These are phyloP conservation scores for Saccostrea glomerata DNA, from an alignment of 1,140 invertebrate species.

Conservation along the genomic window DNA sequence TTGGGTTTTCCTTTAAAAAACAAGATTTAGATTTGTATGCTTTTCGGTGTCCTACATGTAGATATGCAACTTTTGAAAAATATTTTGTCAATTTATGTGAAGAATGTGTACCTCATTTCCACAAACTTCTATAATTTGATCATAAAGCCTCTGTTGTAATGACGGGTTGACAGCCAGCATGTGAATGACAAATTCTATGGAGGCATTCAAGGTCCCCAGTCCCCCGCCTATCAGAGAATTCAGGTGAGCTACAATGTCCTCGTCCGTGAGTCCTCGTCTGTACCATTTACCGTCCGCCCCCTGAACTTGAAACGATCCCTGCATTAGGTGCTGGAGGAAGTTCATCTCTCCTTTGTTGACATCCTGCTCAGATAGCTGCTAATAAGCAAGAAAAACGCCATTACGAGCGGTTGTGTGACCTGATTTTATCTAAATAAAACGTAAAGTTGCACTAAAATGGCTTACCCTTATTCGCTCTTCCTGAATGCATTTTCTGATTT, in stretches of 20 bases:
- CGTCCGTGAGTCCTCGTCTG: slow-evolving; percentile 59
- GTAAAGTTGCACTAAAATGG: too few relatives aligned
- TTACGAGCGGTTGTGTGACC: too few relatives aligned
- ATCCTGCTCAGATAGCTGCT: background rate
- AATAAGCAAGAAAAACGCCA: background rate
- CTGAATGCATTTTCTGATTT: slow-evolving; percentile 41
- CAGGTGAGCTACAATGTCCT: slow-evolving; percentile 66
- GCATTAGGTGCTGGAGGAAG: slow-evolving; percentile 47
- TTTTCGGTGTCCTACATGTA: background rate
- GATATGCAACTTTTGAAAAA: background rate
- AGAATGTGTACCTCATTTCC: slow-evolving; percentile 40
- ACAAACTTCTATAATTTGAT: slow-evolving; percentile 49
- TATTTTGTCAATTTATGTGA: background rate
- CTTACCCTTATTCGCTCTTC: slow-evolving; percentile 42
- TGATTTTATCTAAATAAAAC: too few relatives aligned
- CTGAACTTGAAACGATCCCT: slow-evolving; percentile 15
- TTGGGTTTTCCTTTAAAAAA: background rate
- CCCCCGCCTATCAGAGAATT: slow-evolving; percentile 65
- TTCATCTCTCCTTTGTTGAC: background rate
- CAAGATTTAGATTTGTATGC: background rate
- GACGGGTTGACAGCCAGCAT: slow-evolving; percentile 61
- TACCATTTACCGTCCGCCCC: slow-evolving; percentile 56
- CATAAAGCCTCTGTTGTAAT: slow-evolving; percentile 43
- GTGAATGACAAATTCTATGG: slow-evolving; percentile 64
- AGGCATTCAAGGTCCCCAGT: slow-evolving; percentile 58